Evolutionary conservation across 2,888 invertebrate genomes (phyloP), one percentile per base, ranked within the genome.

Genomic region (Tethea ocularis): DNA sequence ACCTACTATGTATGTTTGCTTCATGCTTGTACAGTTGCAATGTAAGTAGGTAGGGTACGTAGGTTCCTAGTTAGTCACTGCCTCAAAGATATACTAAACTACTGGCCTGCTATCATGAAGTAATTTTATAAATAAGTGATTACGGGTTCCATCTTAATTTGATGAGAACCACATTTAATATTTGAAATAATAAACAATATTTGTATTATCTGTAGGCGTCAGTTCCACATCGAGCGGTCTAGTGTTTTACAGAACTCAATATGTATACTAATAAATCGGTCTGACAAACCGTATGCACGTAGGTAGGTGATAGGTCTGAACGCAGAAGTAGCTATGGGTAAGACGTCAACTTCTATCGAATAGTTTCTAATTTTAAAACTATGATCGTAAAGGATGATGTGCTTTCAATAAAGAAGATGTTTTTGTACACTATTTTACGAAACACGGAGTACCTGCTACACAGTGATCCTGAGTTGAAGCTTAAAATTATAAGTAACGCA

Each of bases 1-100:
- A 24, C n/a, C n/a, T n/a, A n/a, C n/a, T n/a, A n/a, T n/a, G n/a
- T n/a, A n/a, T n/a, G n/a, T 5, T 10, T 8, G 41, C 20, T 38
- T 38, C n/a, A 46, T 46, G 41, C 41, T 46, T 17, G n/a, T 46
- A 46, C 41, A 46, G 41, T 46, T 46, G 38, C n/a, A 38, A n/a
- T 38, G 8, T 41, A 15, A 1, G 15, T 15, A 38, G 13, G 36
- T 38, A 38, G 11, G 17, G n/a, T 46, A 46, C 20, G 6, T 46
- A 17, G 7, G 17, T 46, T n/a, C 3, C n/a, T 38, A 38, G n/a
- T 38, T n/a, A 36, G 36, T 36, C 36, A 38, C 15, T 38, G 6
- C 5, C 6, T n/a, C 38, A 38, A 38, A 38, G n/a, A 38, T 38
- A n/a, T n/a, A 38, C 38, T 38, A 38, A 36, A 38, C 38, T 38